Percentiles rank a stretch among this genome's conserved stretches.
Evolutionary conservation across 1,140 invertebrate genomes (phyloP).

Genomic region (Tetragnatha versicolor): DNA sequence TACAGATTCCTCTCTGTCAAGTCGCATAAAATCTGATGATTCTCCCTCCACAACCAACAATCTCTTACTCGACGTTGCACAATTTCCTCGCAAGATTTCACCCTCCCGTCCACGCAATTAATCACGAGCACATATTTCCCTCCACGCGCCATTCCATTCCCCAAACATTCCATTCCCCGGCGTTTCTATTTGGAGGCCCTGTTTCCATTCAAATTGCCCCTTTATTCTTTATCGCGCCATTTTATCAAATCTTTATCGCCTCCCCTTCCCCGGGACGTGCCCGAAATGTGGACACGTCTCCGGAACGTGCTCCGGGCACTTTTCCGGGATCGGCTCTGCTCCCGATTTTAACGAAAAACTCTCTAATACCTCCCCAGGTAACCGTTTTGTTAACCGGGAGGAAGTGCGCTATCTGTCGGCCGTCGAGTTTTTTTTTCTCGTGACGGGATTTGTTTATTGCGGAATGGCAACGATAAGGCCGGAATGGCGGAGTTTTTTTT

Average conservation of each 20-base stretch:
- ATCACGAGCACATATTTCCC: too few species aligned
- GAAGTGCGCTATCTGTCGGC: not conserved
- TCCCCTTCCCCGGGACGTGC: not conserved
- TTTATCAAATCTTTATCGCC: constrained; percentile 1
- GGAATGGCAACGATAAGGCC: not conserved
- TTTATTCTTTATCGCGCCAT: not conserved
- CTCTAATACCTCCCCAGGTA: constrained; percentile 35
- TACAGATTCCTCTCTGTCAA: too few species aligned
- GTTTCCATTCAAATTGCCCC: not conserved
- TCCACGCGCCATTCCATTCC: too few species aligned
- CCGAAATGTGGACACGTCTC: not conserved
- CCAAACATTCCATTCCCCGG: not conserved
- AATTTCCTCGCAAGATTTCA: too few species aligned
- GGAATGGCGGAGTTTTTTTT: not conserved
- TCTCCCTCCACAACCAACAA: too few species aligned
- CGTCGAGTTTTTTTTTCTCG: not conserved
- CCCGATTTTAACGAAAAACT: constrained; percentile 22
- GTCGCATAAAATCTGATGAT: too few species aligned
- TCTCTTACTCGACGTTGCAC: too few species aligned
- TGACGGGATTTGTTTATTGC: constrained; percentile 1
- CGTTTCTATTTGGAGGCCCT: not conserved
- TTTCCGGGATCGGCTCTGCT: not conserved
- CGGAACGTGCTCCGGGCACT: not conserved
- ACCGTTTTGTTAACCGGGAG: constrained; percentile 33
- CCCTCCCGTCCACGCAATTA: too few species aligned